Evolutionary conservation across 2,888 invertebrate species (phyloP), one percentile per base, ranked within the genome.

Genomic region (Cephus rjabovi): DNA sequence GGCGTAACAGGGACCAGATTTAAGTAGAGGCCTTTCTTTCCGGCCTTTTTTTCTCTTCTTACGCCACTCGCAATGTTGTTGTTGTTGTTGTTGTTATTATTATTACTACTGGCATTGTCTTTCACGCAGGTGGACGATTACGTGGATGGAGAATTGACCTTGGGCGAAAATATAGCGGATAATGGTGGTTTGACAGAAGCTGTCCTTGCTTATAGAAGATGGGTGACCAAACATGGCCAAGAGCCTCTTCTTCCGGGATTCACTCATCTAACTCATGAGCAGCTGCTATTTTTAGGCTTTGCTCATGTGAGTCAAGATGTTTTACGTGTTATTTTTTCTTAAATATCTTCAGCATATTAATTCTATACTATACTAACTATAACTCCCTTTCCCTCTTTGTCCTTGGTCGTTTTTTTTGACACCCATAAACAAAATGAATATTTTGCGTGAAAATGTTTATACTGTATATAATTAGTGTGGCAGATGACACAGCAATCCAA

Each of bases 161-260:
- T 97, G 77, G 96, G 95, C 0, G 97, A 97, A 91, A 97, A 97
- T 86, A 95, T 97, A 81, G 97, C 97, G 0, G 97, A 97, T 88
- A 97, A 97, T 86, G 97, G 96, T 0, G 97, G 97, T 0, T 92
- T 97, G 75, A 93, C 95, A 75, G 96, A 96, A 89, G 96, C 97
- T 0, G 93, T 94, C 68, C 91, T 93, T 70, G 97, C 96, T 0
- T 95, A 96, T 84, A 93, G 93, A 80, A 93, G 93, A 76, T 95
- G 94, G 87, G 92, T 94, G 75, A 89, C 91, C 73, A 92, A 92
- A 78, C 90, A 93, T 85, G 95, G 95, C 0, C 92, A 92, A 0
- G 96, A 97, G 86, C 91, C 92, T 0, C 92, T 93, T 79, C 92
- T 97, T 78, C 96, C 97, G 0, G 97, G 97, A 1, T 94, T 97